A percentile compares a stretch with the other conserved stretches of the same genome.
Evolutionary conservation across 1,140 invertebrate genomes (phyloP).

Genomic region (Tribolium madens): DNA sequence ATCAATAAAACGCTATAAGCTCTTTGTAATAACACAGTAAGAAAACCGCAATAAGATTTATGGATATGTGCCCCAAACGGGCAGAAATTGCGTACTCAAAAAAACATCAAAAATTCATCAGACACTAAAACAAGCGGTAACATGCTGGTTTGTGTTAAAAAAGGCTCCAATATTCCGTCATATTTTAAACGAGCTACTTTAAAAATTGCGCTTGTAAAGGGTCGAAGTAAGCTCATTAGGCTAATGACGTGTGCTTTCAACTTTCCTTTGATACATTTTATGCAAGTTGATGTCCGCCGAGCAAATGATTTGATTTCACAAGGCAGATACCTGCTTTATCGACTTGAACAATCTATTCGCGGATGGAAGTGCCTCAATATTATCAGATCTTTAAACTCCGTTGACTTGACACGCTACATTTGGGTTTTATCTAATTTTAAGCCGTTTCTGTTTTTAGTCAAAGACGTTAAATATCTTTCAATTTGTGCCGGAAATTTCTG

Average conservation of each 20-base stretch:
- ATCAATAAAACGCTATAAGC: conserved; percentile 37
- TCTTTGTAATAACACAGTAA: conserved; percentile 37
- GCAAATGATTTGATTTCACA: conserved; percentile 57
- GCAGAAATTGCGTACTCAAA: conserved; percentile 51
- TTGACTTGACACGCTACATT: conserved; percentile 57
- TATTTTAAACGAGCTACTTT: conserved; percentile 47
- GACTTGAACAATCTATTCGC: conserved; percentile 52
- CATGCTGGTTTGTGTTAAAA: conserved; percentile 43
- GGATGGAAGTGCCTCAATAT: conserved; percentile 50
- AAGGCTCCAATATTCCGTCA: conserved; percentile 45
- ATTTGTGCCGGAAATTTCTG: conserved; percentile 2
- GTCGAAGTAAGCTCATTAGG: conserved; percentile 55
- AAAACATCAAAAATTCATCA: conserved; percentile 55
- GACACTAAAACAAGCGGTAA: conserved; percentile 49
- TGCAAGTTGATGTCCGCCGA: conserved; percentile 56
- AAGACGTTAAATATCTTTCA: conserved; percentile 42
- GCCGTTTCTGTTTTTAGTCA: conserved; percentile 51
- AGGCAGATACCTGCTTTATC: conserved; percentile 55
- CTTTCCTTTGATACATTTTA: conserved; percentile 57
- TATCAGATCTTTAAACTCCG: conserved; percentile 55
- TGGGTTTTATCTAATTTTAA: conserved; percentile 55
- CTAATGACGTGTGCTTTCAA: conserved; percentile 56
- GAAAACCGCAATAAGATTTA: conserved; percentile 44
- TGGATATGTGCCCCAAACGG: conserved; percentile 34
- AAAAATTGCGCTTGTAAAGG: conserved; percentile 36